Percentiles rank a stretch among this genome's conserved stretches.
Evolutionary conservation across 2,888 invertebrate species (phyloP).

Genomic region (Megamerina dolium): DNA sequence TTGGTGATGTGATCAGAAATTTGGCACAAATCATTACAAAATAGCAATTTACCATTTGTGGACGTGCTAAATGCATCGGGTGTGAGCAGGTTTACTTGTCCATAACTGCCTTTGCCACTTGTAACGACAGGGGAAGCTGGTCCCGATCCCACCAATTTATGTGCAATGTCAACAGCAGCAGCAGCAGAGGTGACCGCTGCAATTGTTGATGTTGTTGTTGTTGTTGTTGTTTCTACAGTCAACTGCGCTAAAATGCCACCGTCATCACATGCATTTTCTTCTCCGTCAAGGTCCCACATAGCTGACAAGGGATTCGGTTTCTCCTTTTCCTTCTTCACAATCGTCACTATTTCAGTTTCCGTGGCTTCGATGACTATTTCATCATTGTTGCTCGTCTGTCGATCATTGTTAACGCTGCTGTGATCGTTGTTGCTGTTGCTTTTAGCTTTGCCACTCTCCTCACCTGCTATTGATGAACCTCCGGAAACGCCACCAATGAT

Average conservation of each 20-base stretch:
- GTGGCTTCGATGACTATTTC: constrained; percentile 22
- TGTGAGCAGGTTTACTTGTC: constrained; percentile 70
- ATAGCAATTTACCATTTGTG: constrained; percentile 14
- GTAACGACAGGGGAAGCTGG: constrained; percentile 35
- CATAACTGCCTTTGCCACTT: constrained; percentile 30
- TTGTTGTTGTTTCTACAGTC: constrained; percentile 13
- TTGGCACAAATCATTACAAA: not conserved
- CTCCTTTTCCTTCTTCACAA: not conserved
- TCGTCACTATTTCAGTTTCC: constrained; percentile 15
- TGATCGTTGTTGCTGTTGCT: constrained; percentile 1
- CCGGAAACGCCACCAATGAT: too few relatives aligned
- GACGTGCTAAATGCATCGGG: constrained; percentile 74
- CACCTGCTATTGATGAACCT: constrained; percentile 8
- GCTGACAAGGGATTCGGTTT: constrained; percentile 29
- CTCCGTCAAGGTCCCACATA: constrained; percentile 25
- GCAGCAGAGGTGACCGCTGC: constrained; percentile 31
- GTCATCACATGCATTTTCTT: constrained; percentile 13
- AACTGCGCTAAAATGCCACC: constrained; percentile 13
- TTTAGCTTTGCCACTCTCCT: not conserved
- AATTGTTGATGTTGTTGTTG: constrained; percentile 11
- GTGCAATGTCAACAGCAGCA: constrained; percentile 23
- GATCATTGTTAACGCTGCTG: constrained; percentile 1
- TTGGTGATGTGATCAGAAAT: not conserved
- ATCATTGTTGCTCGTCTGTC: too few relatives aligned
- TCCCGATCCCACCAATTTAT: constrained; percentile 22